Conservation (phyloP, 2,113 vertebrate species). For the Chrysochloris asiatica region DNA sequence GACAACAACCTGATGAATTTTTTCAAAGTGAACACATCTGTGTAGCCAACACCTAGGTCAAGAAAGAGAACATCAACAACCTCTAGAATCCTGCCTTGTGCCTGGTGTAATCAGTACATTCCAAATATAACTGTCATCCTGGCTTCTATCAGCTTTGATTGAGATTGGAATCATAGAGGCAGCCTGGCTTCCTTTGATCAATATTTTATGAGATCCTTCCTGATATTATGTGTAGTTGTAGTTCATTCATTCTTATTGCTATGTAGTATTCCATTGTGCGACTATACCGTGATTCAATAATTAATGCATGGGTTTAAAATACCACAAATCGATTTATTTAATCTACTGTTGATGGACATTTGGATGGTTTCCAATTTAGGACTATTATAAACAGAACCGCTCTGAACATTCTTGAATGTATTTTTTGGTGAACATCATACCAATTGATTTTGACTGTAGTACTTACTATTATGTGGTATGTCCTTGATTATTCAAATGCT, state of each 20-base stretch:
- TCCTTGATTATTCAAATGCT: not conserved
- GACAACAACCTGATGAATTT: not conserved
- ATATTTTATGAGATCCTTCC: not conserved
- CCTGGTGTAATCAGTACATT: not conserved
- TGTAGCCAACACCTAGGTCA: not conserved
- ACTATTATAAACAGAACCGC: not conserved
- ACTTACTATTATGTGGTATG: not conserved
- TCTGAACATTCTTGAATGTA: not conserved
- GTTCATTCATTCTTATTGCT: not conserved
- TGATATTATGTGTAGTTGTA: not conserved
- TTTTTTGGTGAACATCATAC: not conserved
- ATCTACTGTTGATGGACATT: not conserved
- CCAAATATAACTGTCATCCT: not conserved
- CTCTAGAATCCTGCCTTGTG: no score
- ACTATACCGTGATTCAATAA: not conserved
- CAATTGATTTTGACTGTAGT: slow-evolving; percentile 7
- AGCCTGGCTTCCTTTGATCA: not conserved
- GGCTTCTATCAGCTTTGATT: not conserved
- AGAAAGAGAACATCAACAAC: not conserved
- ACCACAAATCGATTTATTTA: not conserved
- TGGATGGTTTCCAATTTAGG: not conserved
- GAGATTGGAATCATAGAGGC: not conserved
- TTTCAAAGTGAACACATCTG: not conserved
- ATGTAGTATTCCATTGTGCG: not conserved
- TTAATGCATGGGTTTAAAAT: not conserved